Evolutionary conservation across 2,888 invertebrate species (phyloP).

Genomic region (Drosophila lacicola): DNA sequence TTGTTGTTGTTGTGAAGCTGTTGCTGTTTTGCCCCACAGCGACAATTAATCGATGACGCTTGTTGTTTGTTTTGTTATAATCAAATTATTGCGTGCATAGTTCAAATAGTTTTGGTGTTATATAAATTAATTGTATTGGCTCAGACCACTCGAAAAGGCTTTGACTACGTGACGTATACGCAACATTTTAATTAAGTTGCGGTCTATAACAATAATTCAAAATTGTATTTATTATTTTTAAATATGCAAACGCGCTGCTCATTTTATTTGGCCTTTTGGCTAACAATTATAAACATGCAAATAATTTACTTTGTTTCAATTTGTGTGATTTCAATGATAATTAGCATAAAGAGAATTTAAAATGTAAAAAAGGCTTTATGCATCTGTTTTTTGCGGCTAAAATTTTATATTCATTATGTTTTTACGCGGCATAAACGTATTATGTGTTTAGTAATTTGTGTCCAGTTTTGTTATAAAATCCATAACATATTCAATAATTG

Average conservation of each 20-base stretch:
- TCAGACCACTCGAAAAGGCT: constrained; percentile 13
- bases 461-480: constrained; percentile 44
- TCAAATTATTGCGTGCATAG: constrained; percentile 48
- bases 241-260: constrained; percentile 55
- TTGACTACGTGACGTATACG: constrained; percentile 52
- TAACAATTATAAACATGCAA: constrained; percentile 17
- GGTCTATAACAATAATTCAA: constrained; percentile 50
- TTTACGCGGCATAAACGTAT: constrained; percentile 24
- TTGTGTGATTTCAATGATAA: constrained; percentile 21
- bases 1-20: constrained; percentile 13
- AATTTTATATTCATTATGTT: constrained; percentile 18
- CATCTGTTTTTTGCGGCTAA: background rate
- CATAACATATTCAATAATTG: constrained; percentile 65
- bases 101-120: constrained; percentile 39
- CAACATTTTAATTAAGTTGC: constrained; percentile 79
- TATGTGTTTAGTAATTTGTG: constrained; percentile 42
- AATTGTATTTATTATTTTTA: constrained; percentile 70
- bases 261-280: constrained; percentile 21
- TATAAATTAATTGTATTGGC: constrained; percentile 46
- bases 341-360: constrained; percentile 36
- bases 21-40: constrained; percentile 31
- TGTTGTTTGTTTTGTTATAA: constrained; percentile 42
- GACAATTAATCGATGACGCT: constrained; percentile 60
- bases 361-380: constrained; percentile 17
- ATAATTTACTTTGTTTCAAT: constrained; percentile 34